Evolutionary conservation across 2,113 vertebrate genomes (phyloP), one percentile per base, ranked within the genome.

Genomic region (Dendrocopos noguchii): DNA sequence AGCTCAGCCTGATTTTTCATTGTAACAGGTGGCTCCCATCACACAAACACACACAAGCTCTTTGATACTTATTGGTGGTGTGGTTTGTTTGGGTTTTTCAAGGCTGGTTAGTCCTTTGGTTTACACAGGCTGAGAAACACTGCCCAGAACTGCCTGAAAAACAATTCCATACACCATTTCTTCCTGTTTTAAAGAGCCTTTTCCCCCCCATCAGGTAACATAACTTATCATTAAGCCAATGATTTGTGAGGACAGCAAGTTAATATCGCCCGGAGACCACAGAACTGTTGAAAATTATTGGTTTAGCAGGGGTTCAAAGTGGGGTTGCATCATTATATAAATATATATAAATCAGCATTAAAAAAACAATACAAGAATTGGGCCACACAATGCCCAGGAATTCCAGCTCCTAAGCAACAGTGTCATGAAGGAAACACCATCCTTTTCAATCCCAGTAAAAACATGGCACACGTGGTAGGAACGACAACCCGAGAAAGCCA

Each of bases 401-500:
- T 17, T 73, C 56, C 34, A 84, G 50, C 16, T 94, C 91, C 57
- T 80, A 94, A 94, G 61, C 76, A 93, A 67, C 15, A 79, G 52
- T 14, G 12, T 56, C 29, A 19, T 7, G 63, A 83, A 90, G 53
- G 75, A 90, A 88, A 61, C 21, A 84, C 39, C 17, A 8, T 75
- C 15, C 1, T 75, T 91, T 75, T 59, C 84, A 93, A 46, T 28
- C 93, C 73, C 85, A 86, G 83, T 59, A 75, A 81, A 93, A 96
- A 76, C 55, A 81, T 65, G 70, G 65, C 84, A 72, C 76, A 91
- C 91, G 80, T 33, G 87, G 79, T 92, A 86, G 87, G 70, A 93
- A 53, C n/a, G 85, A 87, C 85, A 96, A 95, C 96, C 93, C 95
- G 95, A 91, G 94, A 85, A 96, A 91, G 93, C 93, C 90, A 84